Evolutionary conservation across 2,113 vertebrate genomes (phyloP).

Genomic region (Antechinus stuartii): DNA sequence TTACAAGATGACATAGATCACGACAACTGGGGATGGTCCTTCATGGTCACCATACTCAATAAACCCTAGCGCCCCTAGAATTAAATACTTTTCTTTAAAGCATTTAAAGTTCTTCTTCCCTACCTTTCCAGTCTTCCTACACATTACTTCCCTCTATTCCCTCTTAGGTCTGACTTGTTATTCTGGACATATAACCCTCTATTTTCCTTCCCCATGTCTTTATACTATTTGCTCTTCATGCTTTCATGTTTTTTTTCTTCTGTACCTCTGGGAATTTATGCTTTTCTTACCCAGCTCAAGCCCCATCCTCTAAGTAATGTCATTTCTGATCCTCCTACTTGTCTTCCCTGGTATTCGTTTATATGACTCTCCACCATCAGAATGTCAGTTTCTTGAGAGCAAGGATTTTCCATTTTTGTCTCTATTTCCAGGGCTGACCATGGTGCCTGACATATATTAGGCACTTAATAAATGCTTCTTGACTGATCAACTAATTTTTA

Average conservation of each 20-base stretch:
- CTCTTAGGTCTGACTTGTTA: not conserved
- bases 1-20: too few species aligned
- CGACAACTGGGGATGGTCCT: too few species aligned
- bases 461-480: not conserved
- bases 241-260: not conserved
- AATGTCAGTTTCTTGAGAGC: not conserved
- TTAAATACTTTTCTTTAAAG: not conserved
- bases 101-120: not conserved
- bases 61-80: not conserved
- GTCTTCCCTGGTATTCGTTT: not conserved
- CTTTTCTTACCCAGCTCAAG: not conserved
- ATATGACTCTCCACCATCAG: not conserved
- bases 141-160: not conserved
- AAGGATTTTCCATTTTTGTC: not conserved
- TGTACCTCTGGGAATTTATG: not conserved
- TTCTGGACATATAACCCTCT: not conserved
- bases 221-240: not conserved
- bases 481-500: conserved; percentile 4
- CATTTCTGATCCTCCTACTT: not conserved
- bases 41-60: not conserved
- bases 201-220: not conserved
- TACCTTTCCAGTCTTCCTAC: not conserved
- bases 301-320: not conserved
- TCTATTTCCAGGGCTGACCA: not conserved
- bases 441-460: not conserved